Conservation (phyloP, 2,797 vertebrate genomes). For the Scolopax rusticola region DNA sequence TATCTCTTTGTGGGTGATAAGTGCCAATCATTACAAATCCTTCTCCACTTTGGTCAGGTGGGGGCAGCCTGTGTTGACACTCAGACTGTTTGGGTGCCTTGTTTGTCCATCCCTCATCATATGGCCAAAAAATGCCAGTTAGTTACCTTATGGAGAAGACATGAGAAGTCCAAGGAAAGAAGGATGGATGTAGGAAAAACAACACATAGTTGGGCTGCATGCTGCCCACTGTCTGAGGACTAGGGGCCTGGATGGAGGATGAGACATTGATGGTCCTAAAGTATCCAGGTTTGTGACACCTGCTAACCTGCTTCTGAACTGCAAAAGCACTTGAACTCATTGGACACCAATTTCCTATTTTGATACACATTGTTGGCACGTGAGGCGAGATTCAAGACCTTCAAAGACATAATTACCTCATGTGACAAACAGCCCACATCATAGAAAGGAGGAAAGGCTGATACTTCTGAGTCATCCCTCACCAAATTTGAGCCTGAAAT, state of each 20-base stretch:
- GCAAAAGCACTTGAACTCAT: neutral
- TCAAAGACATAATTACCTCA: neutral
- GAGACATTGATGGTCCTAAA: neutral
- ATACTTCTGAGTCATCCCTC: rapidly evolving
- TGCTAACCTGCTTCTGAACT: neutral
- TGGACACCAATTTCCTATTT: neutral
- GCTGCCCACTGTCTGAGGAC: neutral
- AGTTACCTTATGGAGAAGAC: neutral
- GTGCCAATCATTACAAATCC: neutral
- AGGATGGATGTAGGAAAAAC: neutral
- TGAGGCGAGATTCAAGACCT: neutral
- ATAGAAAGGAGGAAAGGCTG: neutral
- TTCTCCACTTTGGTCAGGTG: neutral
- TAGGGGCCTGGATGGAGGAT: neutral
- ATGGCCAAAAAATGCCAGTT: neutral
- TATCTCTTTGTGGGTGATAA: neutral
- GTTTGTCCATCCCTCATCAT: neutral
- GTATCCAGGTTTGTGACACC: neutral
- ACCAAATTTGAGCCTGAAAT: neutral
- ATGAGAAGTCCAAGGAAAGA: neutral
- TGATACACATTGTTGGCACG: neutral
- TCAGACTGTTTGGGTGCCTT: neutral
- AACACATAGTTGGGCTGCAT: neutral
- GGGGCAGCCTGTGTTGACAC: neutral
- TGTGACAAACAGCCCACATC: neutral